Percentiles rank a stretch among this genome's conserved stretches.
These are phyloP conservation scores for Pontoporia blainvillei DNA, from an alignment of 2,113 vertebrate species.

Conservation along the genomic window DNA sequence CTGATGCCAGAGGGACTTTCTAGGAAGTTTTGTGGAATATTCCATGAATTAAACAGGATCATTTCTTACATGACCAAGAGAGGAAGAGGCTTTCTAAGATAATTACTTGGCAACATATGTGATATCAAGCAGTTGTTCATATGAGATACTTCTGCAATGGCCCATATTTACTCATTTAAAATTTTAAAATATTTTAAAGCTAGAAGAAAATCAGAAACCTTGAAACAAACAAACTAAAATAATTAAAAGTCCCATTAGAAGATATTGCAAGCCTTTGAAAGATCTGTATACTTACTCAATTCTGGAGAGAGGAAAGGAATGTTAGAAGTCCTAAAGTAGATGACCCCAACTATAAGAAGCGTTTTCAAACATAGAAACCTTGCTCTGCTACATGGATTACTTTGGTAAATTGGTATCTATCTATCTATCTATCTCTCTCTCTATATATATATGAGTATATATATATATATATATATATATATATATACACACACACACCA, in stretches of 20 bases:
- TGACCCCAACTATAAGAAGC: not conserved
- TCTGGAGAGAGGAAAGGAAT: not conserved
- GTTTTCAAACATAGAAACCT: not conserved
- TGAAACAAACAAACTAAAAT: not conserved
- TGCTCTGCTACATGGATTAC: not conserved
- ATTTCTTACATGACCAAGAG: not conserved
- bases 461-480: not conserved
- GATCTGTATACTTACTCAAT: not conserved
- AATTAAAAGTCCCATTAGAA: not conserved
- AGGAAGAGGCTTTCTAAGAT: not conserved
- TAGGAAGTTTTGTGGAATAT: not conserved
- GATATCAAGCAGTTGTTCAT: not conserved
- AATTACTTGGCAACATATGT: not conserved
- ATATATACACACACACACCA: no score
- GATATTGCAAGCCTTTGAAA: not conserved
- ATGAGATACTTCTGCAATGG: not conserved
- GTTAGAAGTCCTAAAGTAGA: not conserved
- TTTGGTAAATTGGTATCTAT: not conserved
- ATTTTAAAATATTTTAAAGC: not conserved
- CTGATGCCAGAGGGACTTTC: constrained; percentile 43
- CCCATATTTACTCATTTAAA: not conserved
- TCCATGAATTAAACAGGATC: constrained; percentile 50
- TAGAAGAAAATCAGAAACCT: not conserved
- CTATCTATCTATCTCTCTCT: not conserved
- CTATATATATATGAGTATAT: not conserved